Percentiles rank a stretch among this genome's conserved stretches.
These are phyloP conservation scores for Dendrophyllia cribrosa DNA, from an alignment of 64 coral and sea anemone species.

Conservation along the genomic window DNA sequence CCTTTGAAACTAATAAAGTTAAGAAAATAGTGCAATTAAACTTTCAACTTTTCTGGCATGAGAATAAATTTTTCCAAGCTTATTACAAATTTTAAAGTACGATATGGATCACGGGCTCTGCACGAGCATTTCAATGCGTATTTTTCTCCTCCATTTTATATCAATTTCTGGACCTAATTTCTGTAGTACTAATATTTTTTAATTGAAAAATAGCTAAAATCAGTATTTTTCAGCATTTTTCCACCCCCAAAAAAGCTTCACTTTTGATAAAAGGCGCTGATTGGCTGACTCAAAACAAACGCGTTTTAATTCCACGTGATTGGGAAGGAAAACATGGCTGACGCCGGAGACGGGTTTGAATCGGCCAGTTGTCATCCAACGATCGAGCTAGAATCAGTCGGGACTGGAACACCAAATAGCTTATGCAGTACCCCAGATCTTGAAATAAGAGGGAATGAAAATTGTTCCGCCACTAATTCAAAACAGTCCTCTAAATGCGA, in stretches of 20 bases:
- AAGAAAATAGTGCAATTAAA: too few relatives aligned
- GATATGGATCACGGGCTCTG: too few relatives aligned
- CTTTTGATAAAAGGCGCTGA: not conserved
- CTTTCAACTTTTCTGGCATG: too few relatives aligned
- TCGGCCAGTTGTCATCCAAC: constrained; percentile 7
- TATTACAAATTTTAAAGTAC: too few relatives aligned
- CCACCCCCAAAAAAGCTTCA: not conserved
- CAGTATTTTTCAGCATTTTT: not conserved
- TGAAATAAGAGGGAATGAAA: constrained; percentile 39
- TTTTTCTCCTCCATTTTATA: too few relatives aligned
- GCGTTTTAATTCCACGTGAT: constrained; percentile 53
- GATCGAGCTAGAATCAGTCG: constrained; percentile 24
- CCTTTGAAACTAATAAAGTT: too few relatives aligned
- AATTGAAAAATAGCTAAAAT: too few relatives aligned
- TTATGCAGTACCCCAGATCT: constrained; percentile 46
- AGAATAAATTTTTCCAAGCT: too few relatives aligned
- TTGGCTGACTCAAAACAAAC: constrained; percentile 31
- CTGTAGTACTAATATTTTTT: too few relatives aligned
- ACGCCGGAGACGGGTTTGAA: constrained; percentile 20
- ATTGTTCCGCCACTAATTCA: not conserved
- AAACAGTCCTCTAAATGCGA: constrained; percentile 15
- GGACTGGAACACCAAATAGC: constrained; percentile 37
- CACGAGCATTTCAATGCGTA: too few relatives aligned
- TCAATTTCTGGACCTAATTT: too few relatives aligned
- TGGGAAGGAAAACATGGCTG: constrained; percentile 47